A percentile compares a stretch with the other conserved stretches of the same genome.
Evolutionary conservation across 1,140 invertebrate species (phyloP).

Genomic region (Agraylea sexmaculata): DNA sequence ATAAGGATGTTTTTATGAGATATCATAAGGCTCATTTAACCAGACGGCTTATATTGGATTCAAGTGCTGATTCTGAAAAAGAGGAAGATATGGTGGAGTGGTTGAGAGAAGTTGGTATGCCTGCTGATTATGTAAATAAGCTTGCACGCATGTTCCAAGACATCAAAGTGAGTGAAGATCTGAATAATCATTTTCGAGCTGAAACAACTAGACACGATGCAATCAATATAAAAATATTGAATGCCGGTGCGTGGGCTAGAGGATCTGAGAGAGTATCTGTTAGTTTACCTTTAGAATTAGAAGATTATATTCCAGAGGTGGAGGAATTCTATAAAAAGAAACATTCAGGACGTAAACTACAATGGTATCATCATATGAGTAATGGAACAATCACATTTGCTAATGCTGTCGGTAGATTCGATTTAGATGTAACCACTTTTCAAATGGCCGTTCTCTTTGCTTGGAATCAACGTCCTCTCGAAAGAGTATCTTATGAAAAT

Average conservation of each 20-base stretch:
- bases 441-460: slow-evolving; percentile 99
- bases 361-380: slow-evolving; percentile 99
- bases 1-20: slow-evolving; percentile 99
- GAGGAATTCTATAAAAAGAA: slow-evolving; percentile 93
- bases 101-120: slow-evolving; percentile 93
- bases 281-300: slow-evolving; percentile 89
- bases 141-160: slow-evolving; percentile 96
- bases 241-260: slow-evolving; percentile 95
- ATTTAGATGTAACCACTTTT: slow-evolving; percentile 97
- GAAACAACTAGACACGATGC: slow-evolving; percentile 54
- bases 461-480: slow-evolving; percentile 91
- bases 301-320: slow-evolving; percentile 97
- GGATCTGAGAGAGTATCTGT: slow-evolving; percentile 90
- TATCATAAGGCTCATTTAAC: slow-evolving; percentile 99
- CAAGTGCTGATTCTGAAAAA: slow-evolving; percentile 96
- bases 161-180: slow-evolving; percentile 96
- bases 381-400: slow-evolving; percentile 96
- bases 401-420: slow-evolving; percentile 88
- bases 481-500: slow-evolving; percentile 92
- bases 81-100: slow-evolving; percentile 99
- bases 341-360: slow-evolving; percentile 94
- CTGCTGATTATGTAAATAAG: slow-evolving; percentile 98
- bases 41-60: slow-evolving; percentile 86
- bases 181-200: slow-evolving; percentile 88
- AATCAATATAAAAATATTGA: slow-evolving; percentile 90